Evolutionary conservation across 2,113 vertebrate species (phyloP).

Genomic region (Romanogobio albipinnatus): DNA sequence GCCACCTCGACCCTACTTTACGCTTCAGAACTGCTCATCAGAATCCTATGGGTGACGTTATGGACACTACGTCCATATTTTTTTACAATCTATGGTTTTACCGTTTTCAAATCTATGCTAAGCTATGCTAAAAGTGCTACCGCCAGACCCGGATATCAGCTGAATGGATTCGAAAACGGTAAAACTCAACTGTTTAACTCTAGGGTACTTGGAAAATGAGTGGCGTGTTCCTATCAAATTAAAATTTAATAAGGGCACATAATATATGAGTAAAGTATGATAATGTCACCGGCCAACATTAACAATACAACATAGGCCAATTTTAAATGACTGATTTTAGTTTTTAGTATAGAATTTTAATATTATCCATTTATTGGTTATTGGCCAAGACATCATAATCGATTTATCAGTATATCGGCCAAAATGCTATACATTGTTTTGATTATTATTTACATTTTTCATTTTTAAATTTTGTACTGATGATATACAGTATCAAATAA

Average conservation of each 20-base stretch:
- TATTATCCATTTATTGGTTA: background rate
- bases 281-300: background rate
- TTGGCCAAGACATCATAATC: background rate
- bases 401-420: background rate
- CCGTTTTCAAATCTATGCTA: too few relatives aligned
- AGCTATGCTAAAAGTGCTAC: too few relatives aligned
- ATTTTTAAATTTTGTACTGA: background rate
- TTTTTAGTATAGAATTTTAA: background rate
- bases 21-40: too few relatives aligned
- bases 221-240: background rate
- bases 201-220: too few relatives aligned
- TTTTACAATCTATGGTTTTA: too few relatives aligned
- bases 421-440: background rate
- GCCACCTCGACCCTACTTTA: too few relatives aligned
- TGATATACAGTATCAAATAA: background rate
- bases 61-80: too few relatives aligned
- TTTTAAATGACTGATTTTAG: background rate
- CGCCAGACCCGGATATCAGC: too few relatives aligned
- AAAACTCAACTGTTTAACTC: too few relatives aligned
- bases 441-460: too few relatives aligned
- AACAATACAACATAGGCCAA: background rate
- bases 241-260: background rate
- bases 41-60: too few relatives aligned
- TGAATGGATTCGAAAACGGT: too few relatives aligned
- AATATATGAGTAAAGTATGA: background rate